These are phyloP conservation scores for Drosophila recens DNA, from an alignment of 2,888 invertebrate genomes.

Conservation along the genomic window DNA sequence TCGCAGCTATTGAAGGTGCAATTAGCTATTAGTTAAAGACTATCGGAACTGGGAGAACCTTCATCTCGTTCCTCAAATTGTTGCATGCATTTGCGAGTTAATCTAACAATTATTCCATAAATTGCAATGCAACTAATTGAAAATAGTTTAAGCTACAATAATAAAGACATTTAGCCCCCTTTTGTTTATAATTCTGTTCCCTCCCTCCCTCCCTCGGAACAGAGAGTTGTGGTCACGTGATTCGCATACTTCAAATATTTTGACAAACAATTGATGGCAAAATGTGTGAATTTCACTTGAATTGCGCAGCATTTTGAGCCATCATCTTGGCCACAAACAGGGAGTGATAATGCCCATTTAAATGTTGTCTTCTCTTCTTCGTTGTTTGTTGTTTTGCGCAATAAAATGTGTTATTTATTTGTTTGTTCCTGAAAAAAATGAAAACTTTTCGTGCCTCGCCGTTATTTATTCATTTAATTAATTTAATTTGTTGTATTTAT, in stretches of 20 bases:
- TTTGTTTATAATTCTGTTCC: not conserved
- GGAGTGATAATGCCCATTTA: not conserved
- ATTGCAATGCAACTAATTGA: constrained; percentile 67
- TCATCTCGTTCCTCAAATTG: constrained; percentile 29
- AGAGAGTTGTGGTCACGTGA: constrained; percentile 47
- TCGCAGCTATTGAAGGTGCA: constrained; percentile 16
- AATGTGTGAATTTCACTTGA: constrained; percentile 28
- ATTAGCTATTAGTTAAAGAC: constrained; percentile 29
- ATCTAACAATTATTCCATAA: constrained; percentile 62
- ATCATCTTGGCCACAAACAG: not conserved
- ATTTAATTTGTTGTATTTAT: constrained; percentile 57
- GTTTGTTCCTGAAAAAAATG: constrained; percentile 46
- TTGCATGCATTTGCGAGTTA: constrained; percentile 62
- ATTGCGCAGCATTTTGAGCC: constrained; percentile 26
- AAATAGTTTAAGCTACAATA: constrained; percentile 60
- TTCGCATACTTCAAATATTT: constrained; percentile 38
- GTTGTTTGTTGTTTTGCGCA: constrained; percentile 56
- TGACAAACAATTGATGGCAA: constrained; percentile 8
- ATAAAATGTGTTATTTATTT: constrained; percentile 67
- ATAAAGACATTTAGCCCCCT: constrained; percentile 51
- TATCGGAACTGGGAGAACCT: constrained; percentile 31
- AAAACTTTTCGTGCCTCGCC: constrained; percentile 24
- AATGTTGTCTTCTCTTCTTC: constrained; percentile 25
- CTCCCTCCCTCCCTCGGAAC: constrained; percentile 25
- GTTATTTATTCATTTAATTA: constrained; percentile 70